These are phyloP conservation scores for Euura lappo DNA, from an alignment of 1,140 invertebrate species.

Conservation along the genomic window DNA sequence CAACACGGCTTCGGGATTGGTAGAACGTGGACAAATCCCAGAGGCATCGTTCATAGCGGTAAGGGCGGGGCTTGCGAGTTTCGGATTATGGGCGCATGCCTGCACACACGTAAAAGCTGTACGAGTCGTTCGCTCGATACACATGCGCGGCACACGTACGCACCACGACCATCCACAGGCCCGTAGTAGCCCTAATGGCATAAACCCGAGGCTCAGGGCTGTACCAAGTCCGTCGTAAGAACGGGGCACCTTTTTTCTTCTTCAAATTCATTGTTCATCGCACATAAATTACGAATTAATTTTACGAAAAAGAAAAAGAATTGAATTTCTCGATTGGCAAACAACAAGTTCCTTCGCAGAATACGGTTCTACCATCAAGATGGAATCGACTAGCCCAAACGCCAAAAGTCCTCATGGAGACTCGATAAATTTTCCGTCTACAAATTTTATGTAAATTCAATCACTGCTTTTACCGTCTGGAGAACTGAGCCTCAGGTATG, in stretches of 20 bases:
- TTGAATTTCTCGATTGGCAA: too few relatives aligned
- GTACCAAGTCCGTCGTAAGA: neutral
- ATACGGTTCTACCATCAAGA: too few relatives aligned
- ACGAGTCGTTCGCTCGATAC: slow-evolving; percentile 17
- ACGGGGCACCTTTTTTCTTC: neutral
- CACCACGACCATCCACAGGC: slow-evolving; percentile 9
- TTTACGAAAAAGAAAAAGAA: too few relatives aligned
- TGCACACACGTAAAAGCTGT: slow-evolving; percentile 27
- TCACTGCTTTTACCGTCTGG: too few relatives aligned
- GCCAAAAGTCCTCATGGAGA: too few relatives aligned
- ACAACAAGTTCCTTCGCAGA: too few relatives aligned
- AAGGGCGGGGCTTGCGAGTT: slow-evolving; percentile 44
- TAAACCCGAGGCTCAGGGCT: neutral
- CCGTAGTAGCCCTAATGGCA: slow-evolving; percentile 7
- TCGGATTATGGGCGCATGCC: slow-evolving; percentile 42
- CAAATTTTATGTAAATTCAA: too few relatives aligned
- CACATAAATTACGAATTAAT: too few relatives aligned
- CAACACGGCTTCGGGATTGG: slow-evolving; percentile 39
- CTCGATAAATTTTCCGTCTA: too few relatives aligned
- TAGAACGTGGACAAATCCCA: slow-evolving; percentile 53
- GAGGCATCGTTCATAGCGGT: slow-evolving; percentile 43
- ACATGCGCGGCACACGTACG: slow-evolving; percentile 5
- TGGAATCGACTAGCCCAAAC: too few relatives aligned
- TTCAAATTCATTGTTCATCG: too few relatives aligned
- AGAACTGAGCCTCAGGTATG: too few relatives aligned